These are phyloP conservation scores for Rhipidura dahli DNA, from an alignment of 2,113 vertebrate species.

Conservation along the genomic window DNA sequence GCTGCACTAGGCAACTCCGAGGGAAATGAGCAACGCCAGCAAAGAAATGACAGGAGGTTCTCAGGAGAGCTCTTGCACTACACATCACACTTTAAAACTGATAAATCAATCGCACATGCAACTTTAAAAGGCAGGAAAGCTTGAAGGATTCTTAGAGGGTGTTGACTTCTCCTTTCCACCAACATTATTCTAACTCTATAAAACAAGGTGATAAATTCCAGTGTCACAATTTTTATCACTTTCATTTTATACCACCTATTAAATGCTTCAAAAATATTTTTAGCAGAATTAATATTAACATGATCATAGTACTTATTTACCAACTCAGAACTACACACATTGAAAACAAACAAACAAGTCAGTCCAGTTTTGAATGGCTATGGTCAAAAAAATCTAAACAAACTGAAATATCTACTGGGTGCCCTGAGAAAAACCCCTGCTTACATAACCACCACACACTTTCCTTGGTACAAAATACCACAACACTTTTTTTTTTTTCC, in stretches of 20 bases:
- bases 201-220: constrained; percentile 38
- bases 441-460: background rate
- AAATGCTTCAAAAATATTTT: background rate
- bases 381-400: background rate
- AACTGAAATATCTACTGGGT: background rate
- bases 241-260: background rate
- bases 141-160: constrained; percentile 37
- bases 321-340: background rate
- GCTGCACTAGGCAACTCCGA: constrained; percentile 16
- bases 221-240: background rate
- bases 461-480: background rate
- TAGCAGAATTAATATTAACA: background rate
- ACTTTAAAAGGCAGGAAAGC: background rate
- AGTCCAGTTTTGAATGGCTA: background rate
- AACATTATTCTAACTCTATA: constrained; percentile 35
- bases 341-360: background rate
- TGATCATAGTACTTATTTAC: background rate
- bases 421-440: background rate
- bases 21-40: constrained; percentile 33
- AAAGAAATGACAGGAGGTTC: constrained; percentile 39
- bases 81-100: constrained; percentile 3
- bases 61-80: constrained; percentile 41
- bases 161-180: constrained; percentile 35
- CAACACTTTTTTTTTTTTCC: background rate
- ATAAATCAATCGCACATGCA: background rate